Base-by-base conservation (phyloP, 2,797 vertebrate species). In the Parambassis ranga region DNA sequence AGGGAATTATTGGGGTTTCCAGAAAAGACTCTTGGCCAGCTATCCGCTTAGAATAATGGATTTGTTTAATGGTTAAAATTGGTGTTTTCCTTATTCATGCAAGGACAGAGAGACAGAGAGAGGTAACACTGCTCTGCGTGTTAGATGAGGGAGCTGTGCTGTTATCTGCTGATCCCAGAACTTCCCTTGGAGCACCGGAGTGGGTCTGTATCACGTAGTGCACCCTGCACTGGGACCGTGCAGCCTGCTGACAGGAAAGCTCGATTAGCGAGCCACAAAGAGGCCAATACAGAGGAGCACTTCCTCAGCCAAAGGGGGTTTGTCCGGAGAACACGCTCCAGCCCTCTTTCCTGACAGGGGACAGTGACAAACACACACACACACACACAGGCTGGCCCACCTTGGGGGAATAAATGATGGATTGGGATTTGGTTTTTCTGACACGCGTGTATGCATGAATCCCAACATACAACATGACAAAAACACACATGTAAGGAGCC, bases 161-260 rank as follows among this genome's bases (percentile, higher is more conserved):
- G 89, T 95, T 96, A 97, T 97, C 95, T 95, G 74, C 90, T 79
- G 86, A 93, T 94, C 92, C 89, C 96, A 96, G 95, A 93, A 95
- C 93, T 96, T 96, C 95, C 95, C 90, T 85, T 83, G 91, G 92
- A 92, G 90, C 91, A 73, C 91, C 86, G 86, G 92, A 94, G 92
- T 89, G 87, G 86, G 87, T 77, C 88, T 82, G 47, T 92, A 93
- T 93, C 92, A 87, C 82, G 50, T 80, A 90, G 86, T 86, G 83
- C 87, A 86, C 82, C 77, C 66, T 39, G 28, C 77, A 27, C 68
- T 63, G 86, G 86, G 90, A 87, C 79, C 28, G 7, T 5, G 36
- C 90, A 90, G 90, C 78, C 66, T 85, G 91, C 94, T 92, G 88
- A 94, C 92, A 95, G 94, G 94, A 97, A 95, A 88, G 87, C 89